Conservation (phyloP, 2,113 vertebrate species). For the Stomatorhinus ivindoensis region DNA sequence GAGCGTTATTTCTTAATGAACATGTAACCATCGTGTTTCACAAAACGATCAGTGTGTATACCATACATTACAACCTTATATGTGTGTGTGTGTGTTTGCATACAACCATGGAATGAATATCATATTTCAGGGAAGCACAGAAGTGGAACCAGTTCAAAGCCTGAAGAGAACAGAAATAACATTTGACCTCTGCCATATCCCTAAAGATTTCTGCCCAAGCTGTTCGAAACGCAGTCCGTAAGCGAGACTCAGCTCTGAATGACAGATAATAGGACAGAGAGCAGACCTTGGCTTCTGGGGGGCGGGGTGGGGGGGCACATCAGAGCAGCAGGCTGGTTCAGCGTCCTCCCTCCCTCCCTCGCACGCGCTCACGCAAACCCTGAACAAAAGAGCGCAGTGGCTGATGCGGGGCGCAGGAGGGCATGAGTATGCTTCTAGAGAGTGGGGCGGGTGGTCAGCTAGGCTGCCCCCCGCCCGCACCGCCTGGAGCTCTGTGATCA, state of each 20-base stretch:
- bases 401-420: background rate
- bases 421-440: background rate
- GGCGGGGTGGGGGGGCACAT: background rate
- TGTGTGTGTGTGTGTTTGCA: background rate
- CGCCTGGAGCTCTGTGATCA: background rate
- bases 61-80: background rate
- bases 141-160: background rate
- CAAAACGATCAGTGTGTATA: background rate
- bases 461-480: background rate
- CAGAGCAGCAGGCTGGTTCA: background rate
- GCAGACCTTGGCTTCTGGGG: background rate
- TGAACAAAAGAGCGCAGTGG: background rate
- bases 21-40: background rate
- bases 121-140: background rate
- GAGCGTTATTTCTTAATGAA: background rate
- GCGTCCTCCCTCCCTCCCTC: background rate
- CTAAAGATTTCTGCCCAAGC: background rate
- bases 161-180: slow-evolving; percentile 1
- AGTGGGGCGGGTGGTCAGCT: background rate
- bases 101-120: background rate
- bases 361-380: background rate
- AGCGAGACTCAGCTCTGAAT: background rate
- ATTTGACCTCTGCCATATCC: background rate
- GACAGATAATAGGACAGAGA: slow-evolving; percentile 11
- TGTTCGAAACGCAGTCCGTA: background rate